Evolutionary conservation across 2,888 invertebrate species (phyloP), one percentile per base, ranked within the genome.

Genomic region (Acanthosepion pharaonis): DNA sequence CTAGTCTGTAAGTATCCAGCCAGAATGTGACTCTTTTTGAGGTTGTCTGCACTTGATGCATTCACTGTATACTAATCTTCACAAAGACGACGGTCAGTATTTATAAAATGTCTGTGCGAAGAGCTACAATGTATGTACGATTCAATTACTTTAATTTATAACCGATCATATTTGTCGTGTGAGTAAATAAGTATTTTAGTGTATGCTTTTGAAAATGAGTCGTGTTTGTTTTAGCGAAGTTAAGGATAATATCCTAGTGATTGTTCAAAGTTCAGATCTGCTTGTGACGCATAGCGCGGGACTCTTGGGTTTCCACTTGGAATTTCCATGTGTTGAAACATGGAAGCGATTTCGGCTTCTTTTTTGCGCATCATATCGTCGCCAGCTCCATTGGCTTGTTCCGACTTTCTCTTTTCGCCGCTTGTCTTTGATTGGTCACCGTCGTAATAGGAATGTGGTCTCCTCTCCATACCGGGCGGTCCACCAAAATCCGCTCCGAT

Each of bases 201-300:
- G 0, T 42, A 3, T 20, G 4, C 6, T 92, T 25, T 18, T 48
- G 42, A 15, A 42, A 42, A 18, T 42, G 9, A 48, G 18, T 48
- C n/a, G 91, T 33, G 42, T 15, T 42, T n/a, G 6, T 42, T 0
- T 33, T 23, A 33, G 33, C 33, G 23, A 33, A 48, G 11, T 96
- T 95, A 97, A n/a, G 96, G 96, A 94, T 96, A 96, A 95, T 97
- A 97, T 94, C 97, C 97, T 18, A 97, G 95, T 0, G 96, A 96
- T 78, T 96, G 95, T 95, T 96, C 97, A 95, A 97, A 96, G 94
- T 96, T 95, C 64, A 64, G 53, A 59, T 94, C 55, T 5, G n/a
- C 33, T 25, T 94, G 64, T n/a, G 48, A 55, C 20, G 33, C n/a
- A 49, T 93, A 93, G 0, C n/a, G n/a, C 0, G 49, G 9, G 4